These are phyloP conservation scores for Protobothrops flavoviridis DNA, from an alignment of 2,113 vertebrate species.

Conservation along the genomic window DNA sequence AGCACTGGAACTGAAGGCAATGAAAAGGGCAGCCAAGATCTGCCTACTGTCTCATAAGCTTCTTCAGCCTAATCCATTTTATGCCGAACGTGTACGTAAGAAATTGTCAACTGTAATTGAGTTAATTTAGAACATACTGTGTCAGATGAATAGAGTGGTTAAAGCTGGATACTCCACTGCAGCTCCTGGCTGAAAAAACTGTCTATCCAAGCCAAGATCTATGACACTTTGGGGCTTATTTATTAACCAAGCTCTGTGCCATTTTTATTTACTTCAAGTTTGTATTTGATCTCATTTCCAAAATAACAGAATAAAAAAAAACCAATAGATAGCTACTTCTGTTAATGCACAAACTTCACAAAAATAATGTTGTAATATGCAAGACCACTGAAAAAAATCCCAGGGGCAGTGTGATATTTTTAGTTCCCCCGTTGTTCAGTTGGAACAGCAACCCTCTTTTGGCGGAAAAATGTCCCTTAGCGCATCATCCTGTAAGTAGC, in stretches of 20 bases:
- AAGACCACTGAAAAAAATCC: neutral
- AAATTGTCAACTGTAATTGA: neutral
- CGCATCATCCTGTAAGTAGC: neutral
- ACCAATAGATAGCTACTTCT: neutral
- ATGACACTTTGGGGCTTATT: neutral
- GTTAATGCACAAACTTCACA: neutral
- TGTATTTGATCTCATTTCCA: neutral
- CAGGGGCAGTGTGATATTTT: neutral
- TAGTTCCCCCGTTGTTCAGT: neutral
- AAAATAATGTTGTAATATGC: neutral
- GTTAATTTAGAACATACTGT: neutral
- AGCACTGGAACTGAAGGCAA: neutral
- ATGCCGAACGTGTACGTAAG: neutral
- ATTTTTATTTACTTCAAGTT: neutral
- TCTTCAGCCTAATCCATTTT: neutral
- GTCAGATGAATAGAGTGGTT: neutral
- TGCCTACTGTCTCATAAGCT: neutral
- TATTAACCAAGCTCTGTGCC: neutral
- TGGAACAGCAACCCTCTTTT: neutral
- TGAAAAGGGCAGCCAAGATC: neutral
- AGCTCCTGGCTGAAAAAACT: neutral
- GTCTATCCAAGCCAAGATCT: neutral
- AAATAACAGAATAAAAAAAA: neutral
- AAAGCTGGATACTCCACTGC: neutral
- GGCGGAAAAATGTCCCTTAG: neutral